A percentile compares a stretch with the other conserved stretches of the same genome.
Evolutionary conservation across 2,113 vertebrate species (phyloP).

Genomic region (Girardinichthys multiradiatus): DNA sequence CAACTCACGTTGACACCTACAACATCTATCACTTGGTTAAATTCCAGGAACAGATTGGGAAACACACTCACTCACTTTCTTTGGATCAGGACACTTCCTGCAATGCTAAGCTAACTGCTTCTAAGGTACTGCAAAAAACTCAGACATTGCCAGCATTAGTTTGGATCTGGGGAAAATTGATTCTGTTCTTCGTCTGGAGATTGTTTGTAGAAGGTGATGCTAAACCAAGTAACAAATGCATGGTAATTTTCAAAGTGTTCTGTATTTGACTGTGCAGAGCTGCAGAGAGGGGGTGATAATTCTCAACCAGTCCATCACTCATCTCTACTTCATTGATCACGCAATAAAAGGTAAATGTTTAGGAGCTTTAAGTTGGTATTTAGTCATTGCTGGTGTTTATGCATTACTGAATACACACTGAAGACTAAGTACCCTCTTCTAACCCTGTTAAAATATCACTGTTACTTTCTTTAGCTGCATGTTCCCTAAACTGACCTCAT

Average conservation of each 20-base stretch:
- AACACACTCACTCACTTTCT: too few relatives aligned
- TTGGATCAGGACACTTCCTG: too few relatives aligned
- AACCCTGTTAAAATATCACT: constrained; percentile 18
- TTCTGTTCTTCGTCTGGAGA: too few relatives aligned
- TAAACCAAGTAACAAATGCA: constrained; percentile 2
- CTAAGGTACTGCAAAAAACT: too few relatives aligned
- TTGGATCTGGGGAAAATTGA: too few relatives aligned
- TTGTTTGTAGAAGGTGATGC: background rate
- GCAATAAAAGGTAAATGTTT: background rate
- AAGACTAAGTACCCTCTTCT: constrained; percentile 7
- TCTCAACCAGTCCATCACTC: background rate
- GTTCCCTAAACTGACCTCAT: constrained; percentile 26
- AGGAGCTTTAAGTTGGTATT: background rate
- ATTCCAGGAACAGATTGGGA: too few relatives aligned
- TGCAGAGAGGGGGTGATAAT: constrained; percentile 19
- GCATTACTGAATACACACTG: constrained; percentile 20
- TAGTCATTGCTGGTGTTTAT: constrained; percentile 11
- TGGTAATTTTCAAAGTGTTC: constrained; percentile 1
- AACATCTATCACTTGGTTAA: too few relatives aligned
- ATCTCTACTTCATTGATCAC: background rate
- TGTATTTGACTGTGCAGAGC: background rate
- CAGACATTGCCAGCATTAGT: too few relatives aligned
- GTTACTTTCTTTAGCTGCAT: constrained; percentile 23
- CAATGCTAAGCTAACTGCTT: too few relatives aligned
- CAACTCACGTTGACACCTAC: too few relatives aligned